These are phyloP conservation scores for Andricus curvator DNA, from an alignment of 2,888 invertebrate genomes.

Conservation along the genomic window DNA sequence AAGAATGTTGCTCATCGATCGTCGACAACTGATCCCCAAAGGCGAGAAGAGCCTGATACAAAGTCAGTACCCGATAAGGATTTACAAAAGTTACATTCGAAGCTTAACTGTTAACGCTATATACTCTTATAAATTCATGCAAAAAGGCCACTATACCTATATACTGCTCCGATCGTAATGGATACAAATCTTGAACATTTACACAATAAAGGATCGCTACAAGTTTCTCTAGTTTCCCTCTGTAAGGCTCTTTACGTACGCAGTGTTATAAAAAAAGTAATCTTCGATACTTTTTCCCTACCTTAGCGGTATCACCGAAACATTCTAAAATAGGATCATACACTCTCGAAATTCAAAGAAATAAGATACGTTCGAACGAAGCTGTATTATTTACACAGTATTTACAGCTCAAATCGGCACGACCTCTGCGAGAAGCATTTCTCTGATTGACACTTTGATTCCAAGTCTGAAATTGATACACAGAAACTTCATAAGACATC, in stretches of 20 bases:
- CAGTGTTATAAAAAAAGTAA: slow-evolving; percentile 10
- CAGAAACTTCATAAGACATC: not conserved
- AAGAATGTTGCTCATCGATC: slow-evolving; percentile 42
- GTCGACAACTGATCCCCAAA: slow-evolving; percentile 27
- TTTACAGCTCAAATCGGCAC: slow-evolving; percentile 58
- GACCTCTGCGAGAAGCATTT: slow-evolving; percentile 16
- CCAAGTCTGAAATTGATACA: not conserved
- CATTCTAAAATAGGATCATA: slow-evolving; percentile 28
- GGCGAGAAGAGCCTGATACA: slow-evolving; percentile 38
- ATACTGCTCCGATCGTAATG: slow-evolving; percentile 45
- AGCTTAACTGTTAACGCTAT: slow-evolving; percentile 59
- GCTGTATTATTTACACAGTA: slow-evolving; percentile 64
- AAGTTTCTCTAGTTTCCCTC: slow-evolving; percentile 11
- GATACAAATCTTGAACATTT: slow-evolving; percentile 35
- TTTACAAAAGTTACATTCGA: slow-evolving; percentile 57
- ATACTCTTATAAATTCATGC: slow-evolving; percentile 64
- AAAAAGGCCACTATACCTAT: slow-evolving; percentile 60
- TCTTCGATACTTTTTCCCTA: not conserved
- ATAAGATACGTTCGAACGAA: slow-evolving; percentile 50
- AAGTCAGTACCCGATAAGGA: slow-evolving; percentile 42
- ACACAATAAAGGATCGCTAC: slow-evolving; percentile 31
- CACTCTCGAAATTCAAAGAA: slow-evolving; percentile 50
- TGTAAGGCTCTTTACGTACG: slow-evolving; percentile 14
- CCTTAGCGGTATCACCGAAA: not conserved
- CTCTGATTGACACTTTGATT: not conserved